These are phyloP conservation scores for Rhipidura dahli DNA, from an alignment of 2,113 vertebrate genomes.

Conservation along the genomic window DNA sequence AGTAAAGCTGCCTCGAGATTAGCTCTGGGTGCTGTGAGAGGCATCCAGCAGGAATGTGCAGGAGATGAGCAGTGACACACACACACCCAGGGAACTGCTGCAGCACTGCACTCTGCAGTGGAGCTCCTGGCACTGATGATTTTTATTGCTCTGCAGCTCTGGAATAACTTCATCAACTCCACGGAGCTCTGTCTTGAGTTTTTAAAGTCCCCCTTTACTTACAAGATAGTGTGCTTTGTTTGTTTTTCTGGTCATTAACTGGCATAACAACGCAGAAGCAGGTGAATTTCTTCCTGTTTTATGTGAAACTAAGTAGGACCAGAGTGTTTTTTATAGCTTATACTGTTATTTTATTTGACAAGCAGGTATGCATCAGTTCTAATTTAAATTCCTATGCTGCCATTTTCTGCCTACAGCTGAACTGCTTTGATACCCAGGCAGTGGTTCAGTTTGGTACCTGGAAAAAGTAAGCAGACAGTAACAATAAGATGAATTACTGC, in stretches of 20 bases:
- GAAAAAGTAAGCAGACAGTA: neutral
- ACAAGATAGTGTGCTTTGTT: neutral
- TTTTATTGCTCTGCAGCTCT: neutral
- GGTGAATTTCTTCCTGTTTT: neutral
- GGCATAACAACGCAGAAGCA: neutral
- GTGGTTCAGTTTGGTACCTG: neutral
- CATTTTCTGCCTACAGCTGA: neutral
- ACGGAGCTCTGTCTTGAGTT: neutral
- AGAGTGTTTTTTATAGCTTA: neutral
- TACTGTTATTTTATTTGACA: neutral
- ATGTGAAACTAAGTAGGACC: neutral
- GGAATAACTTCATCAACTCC: neutral
- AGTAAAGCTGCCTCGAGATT: neutral
- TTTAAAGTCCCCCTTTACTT: neutral
- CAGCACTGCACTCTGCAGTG: neutral
- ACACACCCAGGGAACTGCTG: neutral
- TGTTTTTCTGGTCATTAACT: neutral
- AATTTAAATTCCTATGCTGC: neutral
- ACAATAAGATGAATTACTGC: neutral
- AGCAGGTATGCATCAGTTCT: neutral
- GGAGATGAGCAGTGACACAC: neutral
- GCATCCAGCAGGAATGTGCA: fast-evolving
- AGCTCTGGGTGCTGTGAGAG: neutral
- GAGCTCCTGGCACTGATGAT: neutral
- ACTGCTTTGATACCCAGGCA: neutral